A percentile compares a stretch with the other conserved stretches of the same genome.
Evolutionary conservation across 2,888 invertebrate genomes (phyloP).

Genomic region (Sericinus montela): DNA sequence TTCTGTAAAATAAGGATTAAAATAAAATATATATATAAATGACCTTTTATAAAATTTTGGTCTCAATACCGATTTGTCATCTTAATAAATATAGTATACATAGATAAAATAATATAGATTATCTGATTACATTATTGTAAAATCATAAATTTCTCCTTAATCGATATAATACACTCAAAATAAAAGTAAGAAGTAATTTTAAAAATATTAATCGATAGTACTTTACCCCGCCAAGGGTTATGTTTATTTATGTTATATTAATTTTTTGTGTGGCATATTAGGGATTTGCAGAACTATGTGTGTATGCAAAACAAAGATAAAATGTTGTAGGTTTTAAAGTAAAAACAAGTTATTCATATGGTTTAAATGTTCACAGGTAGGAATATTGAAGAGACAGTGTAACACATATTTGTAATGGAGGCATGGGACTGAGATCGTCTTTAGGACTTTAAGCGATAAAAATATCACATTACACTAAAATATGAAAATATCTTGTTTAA

Average conservation of each 20-base stretch:
- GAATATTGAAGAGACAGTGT: conserved; percentile 8
- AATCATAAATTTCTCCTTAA: conserved; percentile 7
- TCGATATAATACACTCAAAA: conserved; percentile 9
- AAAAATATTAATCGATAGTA: background rate
- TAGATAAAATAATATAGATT: conserved; percentile 10
- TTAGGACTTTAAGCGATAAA: conserved; percentile 51
- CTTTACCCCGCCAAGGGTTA: conserved; percentile 3
- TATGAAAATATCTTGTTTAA: conserved; percentile 62
- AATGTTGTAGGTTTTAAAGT: background rate
- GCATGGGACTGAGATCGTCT: conserved; percentile 18
- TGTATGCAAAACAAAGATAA: background rate
- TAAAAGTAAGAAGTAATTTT: background rate
- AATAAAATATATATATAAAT: conserved; percentile 10
- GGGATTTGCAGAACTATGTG: background rate
- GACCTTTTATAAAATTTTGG: conserved; percentile 9
- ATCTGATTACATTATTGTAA: conserved; percentile 8
- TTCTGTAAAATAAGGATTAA: background rate
- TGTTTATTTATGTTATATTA: too few species aligned
- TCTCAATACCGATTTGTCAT: conserved; percentile 13
- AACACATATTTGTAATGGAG: background rate
- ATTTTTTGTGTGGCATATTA: conserved; percentile 2
- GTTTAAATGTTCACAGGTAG: background rate
- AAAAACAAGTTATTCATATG: too few species aligned
- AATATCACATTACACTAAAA: conserved; percentile 73
- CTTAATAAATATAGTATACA: conserved; percentile 3